Percentiles rank a stretch among this genome's conserved stretches.
These are phyloP conservation scores for Hippolais icterina DNA, from an alignment of 2,113 vertebrate species.

Conservation along the genomic window DNA sequence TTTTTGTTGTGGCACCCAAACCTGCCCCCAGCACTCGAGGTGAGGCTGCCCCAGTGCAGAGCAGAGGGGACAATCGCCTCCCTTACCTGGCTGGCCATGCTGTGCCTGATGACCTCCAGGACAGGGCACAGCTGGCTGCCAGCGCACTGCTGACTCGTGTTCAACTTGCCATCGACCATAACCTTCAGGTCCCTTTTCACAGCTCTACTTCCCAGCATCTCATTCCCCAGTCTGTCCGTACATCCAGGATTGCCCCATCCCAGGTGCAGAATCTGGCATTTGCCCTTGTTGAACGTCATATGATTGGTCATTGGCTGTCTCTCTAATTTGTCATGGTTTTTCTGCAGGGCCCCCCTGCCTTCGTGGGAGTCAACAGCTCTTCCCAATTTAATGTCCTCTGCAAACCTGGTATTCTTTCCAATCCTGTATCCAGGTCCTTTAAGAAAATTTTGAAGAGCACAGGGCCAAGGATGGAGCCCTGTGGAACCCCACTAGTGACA, in stretches of 20 bases:
- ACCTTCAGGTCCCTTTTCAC: neutral
- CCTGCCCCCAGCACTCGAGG: accelerated
- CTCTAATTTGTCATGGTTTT: neutral
- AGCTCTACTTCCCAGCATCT: neutral
- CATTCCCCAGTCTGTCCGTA: neutral
- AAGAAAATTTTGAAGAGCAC: neutral
- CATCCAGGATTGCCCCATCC: neutral
- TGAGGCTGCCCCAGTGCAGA: accelerated
- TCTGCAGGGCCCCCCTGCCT: neutral
- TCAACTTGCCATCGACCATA: accelerated
- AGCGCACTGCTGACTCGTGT: accelerated
- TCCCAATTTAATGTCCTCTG: neutral
- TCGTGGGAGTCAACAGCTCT: accelerated
- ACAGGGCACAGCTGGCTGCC: neutral
- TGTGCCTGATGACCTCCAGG: neutral
- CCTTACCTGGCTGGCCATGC: accelerated
- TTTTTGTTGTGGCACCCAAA: neutral
- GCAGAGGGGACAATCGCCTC: neutral
- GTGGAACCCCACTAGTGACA: neutral
- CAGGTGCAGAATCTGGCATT: neutral
- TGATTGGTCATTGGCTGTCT: neutral
- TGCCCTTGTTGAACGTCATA: neutral
- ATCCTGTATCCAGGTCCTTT: neutral
- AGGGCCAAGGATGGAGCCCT: neutral
- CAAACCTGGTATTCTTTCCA: neutral